A percentile compares a stretch with the other conserved stretches of the same genome.
Conservation (phyloP, 2,113 vertebrate species). For the Craseonycteris thonglongyai region DNA sequence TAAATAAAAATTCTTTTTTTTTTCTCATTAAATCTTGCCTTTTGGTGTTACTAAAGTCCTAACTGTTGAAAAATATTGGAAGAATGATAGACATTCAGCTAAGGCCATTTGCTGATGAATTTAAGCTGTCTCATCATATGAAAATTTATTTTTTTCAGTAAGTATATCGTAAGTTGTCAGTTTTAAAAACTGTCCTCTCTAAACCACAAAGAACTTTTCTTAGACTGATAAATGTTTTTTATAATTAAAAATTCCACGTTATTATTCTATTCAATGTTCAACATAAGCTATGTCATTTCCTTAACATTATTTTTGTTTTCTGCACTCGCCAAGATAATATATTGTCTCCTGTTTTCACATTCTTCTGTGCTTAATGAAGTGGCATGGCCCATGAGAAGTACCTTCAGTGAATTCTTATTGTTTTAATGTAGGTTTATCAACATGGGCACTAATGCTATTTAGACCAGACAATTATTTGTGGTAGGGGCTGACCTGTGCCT, state of each 20-base stretch:
- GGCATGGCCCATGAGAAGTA: constrained; percentile 13
- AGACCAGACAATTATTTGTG: neutral
- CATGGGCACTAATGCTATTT: neutral
- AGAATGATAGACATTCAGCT: constrained; percentile 51
- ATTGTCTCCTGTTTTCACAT: constrained; percentile 60
- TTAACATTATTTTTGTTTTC: constrained; percentile 56
- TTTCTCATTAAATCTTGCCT: constrained; percentile 39
- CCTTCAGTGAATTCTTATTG: neutral
- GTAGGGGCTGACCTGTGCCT: neutral
- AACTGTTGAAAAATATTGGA: constrained; percentile 35
- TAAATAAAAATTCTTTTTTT: constrained; percentile 51
- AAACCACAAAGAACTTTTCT: constrained; percentile 50
- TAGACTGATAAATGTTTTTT: constrained; percentile 42
- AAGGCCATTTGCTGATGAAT: constrained; percentile 57
- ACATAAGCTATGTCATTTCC: constrained; percentile 76
- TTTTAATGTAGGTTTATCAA: neutral
- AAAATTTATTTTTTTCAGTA: constrained; percentile 40
- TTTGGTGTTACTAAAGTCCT: constrained; percentile 56
- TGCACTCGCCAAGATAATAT: constrained; percentile 55
- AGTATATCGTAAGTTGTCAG: constrained; percentile 42
- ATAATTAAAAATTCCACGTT: constrained; percentile 59
- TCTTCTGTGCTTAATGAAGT: constrained; percentile 51
- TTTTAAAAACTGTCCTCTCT: constrained; percentile 38
- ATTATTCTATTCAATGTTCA: constrained; percentile 58
- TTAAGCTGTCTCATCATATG: neutral